Evolutionary conservation across 2,888 invertebrate species (phyloP), one percentile per base, ranked within the genome.

Genomic region (Orthosia incerta): DNA sequence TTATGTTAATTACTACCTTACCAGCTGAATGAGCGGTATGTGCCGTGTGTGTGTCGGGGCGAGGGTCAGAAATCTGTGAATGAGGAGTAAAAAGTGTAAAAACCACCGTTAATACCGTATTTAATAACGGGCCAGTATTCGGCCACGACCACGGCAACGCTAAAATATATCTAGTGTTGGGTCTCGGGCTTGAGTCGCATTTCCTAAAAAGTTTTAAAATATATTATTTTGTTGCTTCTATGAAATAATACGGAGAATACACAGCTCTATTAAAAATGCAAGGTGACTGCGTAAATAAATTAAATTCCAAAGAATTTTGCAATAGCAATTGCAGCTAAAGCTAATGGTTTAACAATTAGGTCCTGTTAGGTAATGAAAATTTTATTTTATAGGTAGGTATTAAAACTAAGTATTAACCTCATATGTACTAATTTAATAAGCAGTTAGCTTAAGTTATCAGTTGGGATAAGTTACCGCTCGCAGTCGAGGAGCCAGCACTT

Each of bases 1-100:
- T 79, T 67, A 79, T 79, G 83, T 45, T 79, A 67, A 79, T 79
- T 57, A 51, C 59, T 53, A 66, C 13, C 62, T 46, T 31, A 31
- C 31, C 46, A 7, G 18, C 20, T 66, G 72, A 71, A 79, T 71
- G 83, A 39, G 39, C 65, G 63, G 53, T 46, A 16, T 53, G 46
- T 55, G 76, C 23, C 31, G 55, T n/a, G 60, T 53, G 56, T 46
- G 60, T 9, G 60, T 61, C 46, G 16, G 18, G 62, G 31, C 59
- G 3, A 26, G 59, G 67, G 68, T 63, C 77, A 63, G 23, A 12
- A 26, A 3, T 23, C 20, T 45, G 46, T 59, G 51, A 57, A 66
- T 66, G 56, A 60, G 31, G 13, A 9, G 48, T 50, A 67, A 60
- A 50, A 62, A n/a, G 13, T 5, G 48, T 50, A 67, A 60, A 50